Conservation (phyloP, 2,113 vertebrate genomes). For the Ciconia boyciana region DNA sequence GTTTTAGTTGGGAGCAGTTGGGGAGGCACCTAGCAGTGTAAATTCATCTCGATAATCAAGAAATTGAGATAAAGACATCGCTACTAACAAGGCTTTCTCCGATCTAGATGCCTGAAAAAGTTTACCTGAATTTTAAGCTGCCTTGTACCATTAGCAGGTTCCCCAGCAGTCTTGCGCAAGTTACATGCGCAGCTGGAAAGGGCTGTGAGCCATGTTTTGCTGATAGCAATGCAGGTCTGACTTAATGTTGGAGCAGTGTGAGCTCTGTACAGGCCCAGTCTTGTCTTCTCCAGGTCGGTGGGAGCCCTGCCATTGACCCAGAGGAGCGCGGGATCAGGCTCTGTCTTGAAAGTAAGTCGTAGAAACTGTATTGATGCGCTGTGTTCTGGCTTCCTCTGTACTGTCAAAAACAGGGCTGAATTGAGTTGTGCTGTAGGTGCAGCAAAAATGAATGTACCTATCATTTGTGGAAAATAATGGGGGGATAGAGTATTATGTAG, state of each 20-base stretch:
- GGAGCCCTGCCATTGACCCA: not conserved
- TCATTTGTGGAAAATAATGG: not conserved
- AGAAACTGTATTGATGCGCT: not conserved
- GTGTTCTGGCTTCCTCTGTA: not conserved
- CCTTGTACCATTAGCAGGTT: accelerated
- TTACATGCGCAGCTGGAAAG: not conserved
- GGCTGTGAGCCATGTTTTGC: not conserved
- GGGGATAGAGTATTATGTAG: not conserved
- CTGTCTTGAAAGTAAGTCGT: not conserved
- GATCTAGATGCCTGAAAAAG: not conserved
- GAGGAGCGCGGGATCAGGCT: not conserved
- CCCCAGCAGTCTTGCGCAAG: not conserved
- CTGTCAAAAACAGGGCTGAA: not conserved
- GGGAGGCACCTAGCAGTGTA: not conserved
- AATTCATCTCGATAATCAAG: not conserved
- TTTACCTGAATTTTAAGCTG: not conserved
- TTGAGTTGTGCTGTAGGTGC: not conserved
- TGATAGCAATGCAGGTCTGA: accelerated
- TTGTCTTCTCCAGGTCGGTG: not conserved
- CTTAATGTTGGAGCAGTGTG: not conserved
- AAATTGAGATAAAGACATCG: not conserved
- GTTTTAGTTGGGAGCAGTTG: not conserved
- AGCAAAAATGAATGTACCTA: not conserved
- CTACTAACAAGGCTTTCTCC: not conserved
- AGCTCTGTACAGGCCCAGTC: not conserved